Evolutionary conservation across 2,113 vertebrate genomes (phyloP), one percentile per base, ranked within the genome.

Genomic region (Rousettus leschenaultii): DNA sequence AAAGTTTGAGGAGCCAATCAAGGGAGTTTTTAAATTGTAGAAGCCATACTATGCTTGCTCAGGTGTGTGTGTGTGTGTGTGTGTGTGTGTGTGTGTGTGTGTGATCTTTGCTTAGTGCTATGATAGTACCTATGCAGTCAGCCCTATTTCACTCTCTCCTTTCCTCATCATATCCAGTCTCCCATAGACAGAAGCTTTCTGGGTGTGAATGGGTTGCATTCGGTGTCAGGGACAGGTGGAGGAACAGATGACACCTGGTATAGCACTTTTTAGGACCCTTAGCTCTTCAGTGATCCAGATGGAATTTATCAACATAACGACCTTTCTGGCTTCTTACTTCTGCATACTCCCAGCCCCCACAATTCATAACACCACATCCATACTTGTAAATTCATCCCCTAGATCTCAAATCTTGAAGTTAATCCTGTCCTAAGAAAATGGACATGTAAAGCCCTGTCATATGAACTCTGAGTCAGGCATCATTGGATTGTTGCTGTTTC

Each of bases 41-140:
- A 89, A 89, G 70, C 5, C 9, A 35, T 53, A 30, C 2, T 11
- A 12, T 61, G 16, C 26, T 26, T 19, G 2, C 55, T 93, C 7
- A 9, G 9, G 0, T 12, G 2, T 22, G 0, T 70, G 48, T 7
- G 19, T 65, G 14, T 0, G 0, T 12, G 2, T 22, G 0, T 70
- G 48, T 7, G 19, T 65, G 15, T 26, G 2, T 19, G 0, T 71
- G 48, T 8, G 19, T 65, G 15, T 22, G 35, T 22, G 13, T 45
- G 19, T 33, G 4, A 12, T 8, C 59, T 9, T 59, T n/a, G 33
- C 13, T 70, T 57, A 63, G 59, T 26, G 5, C 24, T 45, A 0
- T 61, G 15, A 53, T 38, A 13, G 53, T 35, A 19, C 3, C 16
- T 14, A 11, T 18, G 18, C 3, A 63, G 3, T 35, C 75, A 95